Evolutionary conservation across 2,888 invertebrate genomes (phyloP), one percentile per base, ranked within the genome.

Genomic region (Stegana nigrithorax): DNA sequence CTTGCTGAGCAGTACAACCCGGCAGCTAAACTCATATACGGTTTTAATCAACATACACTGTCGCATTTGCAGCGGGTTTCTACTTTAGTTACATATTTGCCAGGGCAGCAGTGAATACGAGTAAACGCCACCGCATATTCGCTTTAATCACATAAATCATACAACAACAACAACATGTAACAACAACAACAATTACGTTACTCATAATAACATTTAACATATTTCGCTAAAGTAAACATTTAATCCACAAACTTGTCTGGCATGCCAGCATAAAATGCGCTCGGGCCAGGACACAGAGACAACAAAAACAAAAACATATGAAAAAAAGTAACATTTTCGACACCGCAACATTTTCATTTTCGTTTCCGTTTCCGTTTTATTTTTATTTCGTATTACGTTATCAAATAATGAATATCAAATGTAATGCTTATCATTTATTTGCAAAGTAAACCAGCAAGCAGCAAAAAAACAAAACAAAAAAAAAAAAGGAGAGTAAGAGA

Each of bases 391-490:
- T 78, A 75, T 77, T 73, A 67, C 67, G 69, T 75, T 79, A 76
- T 77, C 76, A 77, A 77, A 80, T 77, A 77, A 77, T 77, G 76
- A 77, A 77, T 77, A 77, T 77, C 80, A 77, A 77, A 80, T 77
- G 78, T 78, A 80, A 80, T 77, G 80, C 76, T 77, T 77, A 80
- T 80, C 76, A 77, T 77, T 73, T 77, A 78, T 80, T 77, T 77
- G 78, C 80, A 70, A 69, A 72, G 70, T 53, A 29, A 45, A 47
- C 45, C 59, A 36, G 14, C 19, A 47, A 8, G 51, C 51, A 53
- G 29, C 4, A 29, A 27, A 53, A 27, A 53, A 14, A 10, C 23
- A 44, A n/a, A 12, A 3, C 65, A 57, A 60, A 68, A 69, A 59
- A 66, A 67, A 56, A 68, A 69, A 67, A 67, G 69, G 65, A 63